Conservation (phyloP, 2,113 vertebrate species). For the Hippopotamus amphibius region DNA sequence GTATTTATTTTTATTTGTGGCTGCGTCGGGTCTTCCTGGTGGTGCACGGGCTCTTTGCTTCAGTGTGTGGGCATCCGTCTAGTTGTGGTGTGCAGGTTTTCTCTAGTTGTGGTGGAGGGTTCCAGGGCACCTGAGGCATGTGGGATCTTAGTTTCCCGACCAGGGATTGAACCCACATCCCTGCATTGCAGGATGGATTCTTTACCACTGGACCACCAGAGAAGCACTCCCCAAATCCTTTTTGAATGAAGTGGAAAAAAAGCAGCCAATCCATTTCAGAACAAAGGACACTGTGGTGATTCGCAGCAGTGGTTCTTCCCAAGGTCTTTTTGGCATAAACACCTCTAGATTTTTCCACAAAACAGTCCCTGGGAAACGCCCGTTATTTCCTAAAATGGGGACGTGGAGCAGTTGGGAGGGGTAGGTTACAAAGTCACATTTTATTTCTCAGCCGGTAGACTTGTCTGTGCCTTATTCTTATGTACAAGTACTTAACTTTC, state of each 20-base stretch:
- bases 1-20: too few species aligned
- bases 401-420: fast-evolving
- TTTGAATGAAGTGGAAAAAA: background rate
- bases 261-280: background rate
- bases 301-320: fast-evolving
- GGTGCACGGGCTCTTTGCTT: too few species aligned
- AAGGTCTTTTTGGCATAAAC: background rate
- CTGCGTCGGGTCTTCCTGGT: too few species aligned
- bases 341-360: background rate
- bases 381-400: background rate
- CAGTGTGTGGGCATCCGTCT: too few species aligned
- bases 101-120: too few species aligned
- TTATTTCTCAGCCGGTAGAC: background rate
- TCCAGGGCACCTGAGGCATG: too few species aligned
- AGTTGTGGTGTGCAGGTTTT: too few species aligned
- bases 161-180: too few species aligned
- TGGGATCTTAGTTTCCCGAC: too few species aligned
- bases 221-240: too few species aligned
- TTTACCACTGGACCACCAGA: too few species aligned
- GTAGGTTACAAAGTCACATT: background rate
- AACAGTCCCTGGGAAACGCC: background rate
- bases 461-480: background rate
- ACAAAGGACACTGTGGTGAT: fast-evolving
- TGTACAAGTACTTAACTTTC: background rate
- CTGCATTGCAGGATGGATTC: too few species aligned